phyloP scores from a whole-genome alignment of 2,797 vertebrate genomes.

The Hoplostethus atlanticus region DNA sequence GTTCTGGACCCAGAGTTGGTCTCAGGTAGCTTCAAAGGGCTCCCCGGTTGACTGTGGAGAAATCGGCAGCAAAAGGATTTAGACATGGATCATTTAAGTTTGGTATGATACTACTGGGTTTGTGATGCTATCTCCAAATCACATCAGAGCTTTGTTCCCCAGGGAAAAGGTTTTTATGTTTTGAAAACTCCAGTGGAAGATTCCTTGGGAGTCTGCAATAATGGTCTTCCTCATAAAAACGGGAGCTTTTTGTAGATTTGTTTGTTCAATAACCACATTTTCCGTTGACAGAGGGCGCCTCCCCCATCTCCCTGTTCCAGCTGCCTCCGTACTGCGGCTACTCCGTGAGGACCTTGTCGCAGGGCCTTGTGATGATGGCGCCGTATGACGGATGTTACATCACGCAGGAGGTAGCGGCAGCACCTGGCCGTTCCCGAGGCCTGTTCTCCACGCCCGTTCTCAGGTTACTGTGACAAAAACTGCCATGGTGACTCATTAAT shows the following conservation, averaged over 20 bases:
- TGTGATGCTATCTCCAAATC: not conserved
- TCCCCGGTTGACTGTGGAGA: too few relatives aligned
- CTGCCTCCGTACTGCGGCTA: slow-evolving; percentile 80
- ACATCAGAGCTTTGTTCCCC: not conserved
- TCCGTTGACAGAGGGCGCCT: slow-evolving; percentile 58
- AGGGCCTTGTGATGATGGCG: slow-evolving; percentile 71
- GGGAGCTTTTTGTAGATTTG: not conserved
- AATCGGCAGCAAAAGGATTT: too few relatives aligned
- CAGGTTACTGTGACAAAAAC: not conserved
- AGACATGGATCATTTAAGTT: too few relatives aligned
- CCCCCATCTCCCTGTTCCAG: slow-evolving; percentile 77
- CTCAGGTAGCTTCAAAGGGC: too few relatives aligned
- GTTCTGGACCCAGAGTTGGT: too few relatives aligned
- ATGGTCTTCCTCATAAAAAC: not conserved
- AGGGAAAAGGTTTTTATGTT: not conserved
- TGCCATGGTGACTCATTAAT: not conserved
- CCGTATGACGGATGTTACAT: slow-evolving; percentile 83
- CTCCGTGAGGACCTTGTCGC: slow-evolving; percentile 66
- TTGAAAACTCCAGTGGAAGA: not conserved
- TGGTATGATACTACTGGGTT: not conserved
- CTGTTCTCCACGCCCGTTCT: not conserved
- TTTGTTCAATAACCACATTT: not conserved
- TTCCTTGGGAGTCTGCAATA: not conserved
- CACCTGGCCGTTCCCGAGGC: not conserved
- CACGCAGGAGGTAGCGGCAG: slow-evolving; percentile 73